These are phyloP conservation scores for Bambusicola thoracicus DNA, from an alignment of 2,113 vertebrate species.

Conservation along the genomic window DNA sequence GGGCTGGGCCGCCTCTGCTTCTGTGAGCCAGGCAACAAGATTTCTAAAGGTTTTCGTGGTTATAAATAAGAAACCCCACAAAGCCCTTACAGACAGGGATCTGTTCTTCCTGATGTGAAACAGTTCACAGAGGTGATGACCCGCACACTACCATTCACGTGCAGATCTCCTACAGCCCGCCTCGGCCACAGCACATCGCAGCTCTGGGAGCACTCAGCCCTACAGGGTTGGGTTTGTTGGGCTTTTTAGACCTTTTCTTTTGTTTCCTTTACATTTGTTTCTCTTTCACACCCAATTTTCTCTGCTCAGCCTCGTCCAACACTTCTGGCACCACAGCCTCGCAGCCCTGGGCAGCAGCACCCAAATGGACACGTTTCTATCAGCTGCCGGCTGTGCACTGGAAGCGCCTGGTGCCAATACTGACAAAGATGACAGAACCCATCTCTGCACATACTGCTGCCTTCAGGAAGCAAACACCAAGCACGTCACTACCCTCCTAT, in stretches of 20 bases:
- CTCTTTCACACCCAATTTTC: not conserved
- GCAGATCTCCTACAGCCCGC: too few species aligned
- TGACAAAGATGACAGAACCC: not conserved
- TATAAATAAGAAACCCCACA: not conserved
- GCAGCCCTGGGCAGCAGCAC: not conserved
- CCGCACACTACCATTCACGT: too few species aligned
- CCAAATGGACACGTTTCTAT: not conserved
- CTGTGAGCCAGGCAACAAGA: not conserved
- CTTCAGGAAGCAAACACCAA: not conserved
- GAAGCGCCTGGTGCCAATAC: rapidly evolving
- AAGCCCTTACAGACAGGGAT: not conserved
- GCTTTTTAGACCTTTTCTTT: not conserved
- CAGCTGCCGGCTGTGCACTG: rapidly evolving
- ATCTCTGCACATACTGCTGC: rapidly evolving
- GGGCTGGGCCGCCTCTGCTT: not conserved
- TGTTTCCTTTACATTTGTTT: not conserved
- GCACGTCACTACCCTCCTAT: rapidly evolving
- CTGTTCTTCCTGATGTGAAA: not conserved
- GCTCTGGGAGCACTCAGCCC: rapidly evolving
- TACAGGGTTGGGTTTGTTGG: not conserved
- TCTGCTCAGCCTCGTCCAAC: rapidly evolving
- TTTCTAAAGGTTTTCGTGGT: not conserved
- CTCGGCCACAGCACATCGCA: rapidly evolving
- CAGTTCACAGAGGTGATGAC: rapidly evolving
- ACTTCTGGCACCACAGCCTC: rapidly evolving